These are phyloP conservation scores for Ceriagrion tenellum DNA, from an alignment of 2,888 invertebrate genomes.

Conservation along the genomic window DNA sequence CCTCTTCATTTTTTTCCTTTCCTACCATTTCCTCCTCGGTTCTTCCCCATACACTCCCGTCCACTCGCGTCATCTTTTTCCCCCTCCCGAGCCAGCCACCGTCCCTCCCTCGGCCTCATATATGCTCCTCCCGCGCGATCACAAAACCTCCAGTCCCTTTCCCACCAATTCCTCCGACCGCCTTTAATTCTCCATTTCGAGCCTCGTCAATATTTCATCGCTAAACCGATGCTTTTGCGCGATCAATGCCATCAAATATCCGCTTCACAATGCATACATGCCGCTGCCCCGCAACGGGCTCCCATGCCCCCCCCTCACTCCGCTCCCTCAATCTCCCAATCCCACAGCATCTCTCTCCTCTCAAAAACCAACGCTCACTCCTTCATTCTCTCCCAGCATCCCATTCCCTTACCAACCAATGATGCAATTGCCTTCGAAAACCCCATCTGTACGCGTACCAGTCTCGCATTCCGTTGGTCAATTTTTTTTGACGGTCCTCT, in stretches of 20 bases:
- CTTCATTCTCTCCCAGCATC: background rate
- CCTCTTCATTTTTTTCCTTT: background rate
- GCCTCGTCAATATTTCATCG: constrained; percentile 61
- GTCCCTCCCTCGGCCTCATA: no score
- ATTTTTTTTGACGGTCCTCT: background rate
- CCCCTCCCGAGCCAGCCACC: no score
- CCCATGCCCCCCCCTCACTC: background rate
- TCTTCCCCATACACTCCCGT: background rate
- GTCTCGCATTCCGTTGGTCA: background rate
- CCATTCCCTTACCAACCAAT: background rate
- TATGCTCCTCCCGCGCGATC: no score
- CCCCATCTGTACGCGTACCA: background rate
- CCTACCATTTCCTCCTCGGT: background rate
- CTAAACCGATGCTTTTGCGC: constrained; percentile 44
- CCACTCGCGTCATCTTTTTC: background rate
- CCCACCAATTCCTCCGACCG: background rate
- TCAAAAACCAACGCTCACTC: background rate
- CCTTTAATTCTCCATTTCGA: constrained; percentile 35
- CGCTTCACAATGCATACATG: constrained; percentile 24
- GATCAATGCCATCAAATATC: constrained; percentile 54
- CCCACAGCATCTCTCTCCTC: background rate
- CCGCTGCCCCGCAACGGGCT: background rate
- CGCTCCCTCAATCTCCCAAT: no score
- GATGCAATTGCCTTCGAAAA: background rate
- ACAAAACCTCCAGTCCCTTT: background rate